These are phyloP conservation scores for Linyphia triangularis DNA, from an alignment of 2,888 invertebrate genomes.

Conservation along the genomic window DNA sequence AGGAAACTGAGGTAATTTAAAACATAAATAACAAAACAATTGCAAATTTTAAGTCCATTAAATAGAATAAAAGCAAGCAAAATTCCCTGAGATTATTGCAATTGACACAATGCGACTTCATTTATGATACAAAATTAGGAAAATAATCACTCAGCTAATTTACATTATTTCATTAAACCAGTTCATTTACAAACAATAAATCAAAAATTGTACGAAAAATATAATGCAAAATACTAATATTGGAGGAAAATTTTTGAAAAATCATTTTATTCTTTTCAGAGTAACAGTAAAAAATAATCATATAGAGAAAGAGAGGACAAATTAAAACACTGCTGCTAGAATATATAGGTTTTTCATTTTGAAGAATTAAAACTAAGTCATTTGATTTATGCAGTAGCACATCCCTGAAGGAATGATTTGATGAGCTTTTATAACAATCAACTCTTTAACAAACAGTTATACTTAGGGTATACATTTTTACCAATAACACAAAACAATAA, in stretches of 20 bases:
- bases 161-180: not conserved
- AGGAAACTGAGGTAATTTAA: not conserved
- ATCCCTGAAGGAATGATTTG: not conserved
- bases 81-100: constrained; percentile 25
- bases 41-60: not conserved
- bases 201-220: not conserved
- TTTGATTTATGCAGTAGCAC: not conserved
- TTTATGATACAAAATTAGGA: not conserved
- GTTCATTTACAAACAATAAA: not conserved
- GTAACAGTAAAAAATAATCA: not conserved
- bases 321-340: not conserved
- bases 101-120: constrained; percentile 24
- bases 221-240: too few species aligned
- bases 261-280: too few species aligned
- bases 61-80: constrained; percentile 10
- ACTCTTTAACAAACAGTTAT: constrained; percentile 15
- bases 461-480: not conserved
- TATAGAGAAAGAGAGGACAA: not conserved
- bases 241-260: too few species aligned
- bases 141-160: not conserved
- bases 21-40: not conserved
- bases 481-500: not conserved
- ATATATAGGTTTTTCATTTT: not conserved
- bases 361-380: not conserved
- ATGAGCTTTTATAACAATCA: constrained; percentile 30